phyloP scores from a whole-genome alignment of 2,797 vertebrate genomes.

The Antrozous pallidus region DNA sequence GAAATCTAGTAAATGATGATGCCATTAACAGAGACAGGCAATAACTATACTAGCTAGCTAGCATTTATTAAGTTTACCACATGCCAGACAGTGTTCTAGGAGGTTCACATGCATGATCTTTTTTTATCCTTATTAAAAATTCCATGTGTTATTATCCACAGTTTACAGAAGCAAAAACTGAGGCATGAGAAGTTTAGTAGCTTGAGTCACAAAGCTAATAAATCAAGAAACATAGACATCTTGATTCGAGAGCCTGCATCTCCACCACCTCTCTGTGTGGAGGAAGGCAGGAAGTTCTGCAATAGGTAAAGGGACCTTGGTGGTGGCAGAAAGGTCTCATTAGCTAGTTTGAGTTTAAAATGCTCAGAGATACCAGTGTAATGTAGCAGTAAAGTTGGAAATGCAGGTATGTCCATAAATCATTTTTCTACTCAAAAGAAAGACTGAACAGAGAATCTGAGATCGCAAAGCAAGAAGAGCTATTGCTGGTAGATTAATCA shows the following conservation, averaged over 20 bases:
- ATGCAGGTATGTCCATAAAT: neutral
- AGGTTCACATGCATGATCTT: neutral
- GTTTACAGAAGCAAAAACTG: neutral
- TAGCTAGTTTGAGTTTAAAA: neutral
- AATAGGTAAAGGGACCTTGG: neutral
- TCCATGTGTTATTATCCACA: neutral
- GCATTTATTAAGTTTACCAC: neutral
- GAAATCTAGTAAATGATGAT: neutral
- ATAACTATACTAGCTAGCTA: neutral
- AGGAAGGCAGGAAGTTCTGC: neutral
- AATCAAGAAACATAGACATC: rapidly evolving
- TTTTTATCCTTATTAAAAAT: neutral
- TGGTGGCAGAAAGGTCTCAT: neutral
- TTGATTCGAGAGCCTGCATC: neutral
- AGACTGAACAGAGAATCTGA: neutral
- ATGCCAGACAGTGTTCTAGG: neutral
- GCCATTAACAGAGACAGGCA: neutral
- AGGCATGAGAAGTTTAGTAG: neutral
- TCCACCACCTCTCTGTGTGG: neutral
- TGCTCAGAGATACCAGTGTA: neutral
- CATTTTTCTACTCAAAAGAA: constrained; percentile 30
- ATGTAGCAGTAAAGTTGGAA: neutral
- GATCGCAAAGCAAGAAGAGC: constrained; percentile 15
- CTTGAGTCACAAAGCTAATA: neutral
- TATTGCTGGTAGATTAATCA: constrained; percentile 26